These are phyloP conservation scores for Drosophila fungiperda DNA, from an alignment of 2,888 invertebrate genomes.

Conservation along the genomic window DNA sequence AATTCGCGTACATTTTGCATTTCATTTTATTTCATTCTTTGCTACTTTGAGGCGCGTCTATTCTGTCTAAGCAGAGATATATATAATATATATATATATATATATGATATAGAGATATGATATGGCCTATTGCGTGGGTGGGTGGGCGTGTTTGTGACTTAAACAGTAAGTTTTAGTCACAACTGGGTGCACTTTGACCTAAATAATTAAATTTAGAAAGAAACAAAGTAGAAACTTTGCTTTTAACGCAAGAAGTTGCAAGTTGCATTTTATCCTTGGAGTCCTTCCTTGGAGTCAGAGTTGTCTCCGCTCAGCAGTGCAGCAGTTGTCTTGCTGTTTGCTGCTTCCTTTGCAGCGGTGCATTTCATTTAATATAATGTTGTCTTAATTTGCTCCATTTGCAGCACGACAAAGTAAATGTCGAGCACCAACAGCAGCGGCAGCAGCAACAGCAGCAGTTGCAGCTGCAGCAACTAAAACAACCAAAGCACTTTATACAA, in stretches of 20 bases:
- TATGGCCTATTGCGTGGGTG: not conserved
- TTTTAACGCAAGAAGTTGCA: slow-evolving; percentile 45
- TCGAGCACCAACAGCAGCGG: slow-evolving; percentile 8
- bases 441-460: slow-evolving; percentile 27
- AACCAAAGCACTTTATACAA: slow-evolving; percentile 63
- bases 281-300: slow-evolving; percentile 40
- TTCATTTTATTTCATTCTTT: slow-evolving; percentile 35
- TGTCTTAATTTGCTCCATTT: slow-evolving; percentile 74
- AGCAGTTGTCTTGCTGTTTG: slow-evolving; percentile 18
- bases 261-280: slow-evolving; percentile 35
- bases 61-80: not conserved
- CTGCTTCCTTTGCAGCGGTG: slow-evolving; percentile 40
- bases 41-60: not conserved
- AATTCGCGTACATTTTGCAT: slow-evolving; percentile 57
- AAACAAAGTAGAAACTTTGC: slow-evolving; percentile 51
- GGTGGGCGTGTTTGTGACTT: slow-evolving; percentile 7
- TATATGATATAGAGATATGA: not conserved
- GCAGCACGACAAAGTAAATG: slow-evolving; percentile 24
- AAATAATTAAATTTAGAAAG: slow-evolving; percentile 76
- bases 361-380: slow-evolving; percentile 75
- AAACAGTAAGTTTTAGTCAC: slow-evolving; percentile 39
- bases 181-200: slow-evolving; percentile 66
- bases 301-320: slow-evolving; percentile 39
- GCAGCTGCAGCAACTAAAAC: slow-evolving; percentile 30
- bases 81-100: not conserved